Evolutionary conservation across 92 coral and sea anemone species (phyloP).

Genomic region (Zoanthus sociatus): DNA sequence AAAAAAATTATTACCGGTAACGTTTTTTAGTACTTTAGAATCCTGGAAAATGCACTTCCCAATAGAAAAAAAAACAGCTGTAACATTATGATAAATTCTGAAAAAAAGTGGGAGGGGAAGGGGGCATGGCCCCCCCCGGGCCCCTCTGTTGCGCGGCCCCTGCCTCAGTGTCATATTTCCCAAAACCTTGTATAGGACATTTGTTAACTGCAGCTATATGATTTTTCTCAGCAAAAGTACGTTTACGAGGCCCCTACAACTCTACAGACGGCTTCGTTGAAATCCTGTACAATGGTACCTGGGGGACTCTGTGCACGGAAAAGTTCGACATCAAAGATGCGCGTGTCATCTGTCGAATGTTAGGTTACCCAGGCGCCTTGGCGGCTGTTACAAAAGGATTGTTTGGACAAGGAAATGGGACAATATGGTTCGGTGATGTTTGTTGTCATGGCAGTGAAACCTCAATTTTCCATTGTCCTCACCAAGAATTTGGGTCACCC

Average conservation of each 20-base stretch:
- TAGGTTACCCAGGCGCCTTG: conserved; percentile 1
- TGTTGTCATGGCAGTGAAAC: conserved; percentile 27
- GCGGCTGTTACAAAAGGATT: conserved; percentile 9
- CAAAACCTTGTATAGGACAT: too few relatives aligned
- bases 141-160: too few relatives aligned
- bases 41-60: too few relatives aligned
- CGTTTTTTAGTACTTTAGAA: too few relatives aligned
- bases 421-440: conserved; percentile 21
- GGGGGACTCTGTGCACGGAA: conserved; percentile 24
- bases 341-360: conserved; percentile 14
- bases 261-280: conserved; percentile 26
- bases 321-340: conserved; percentile 15
- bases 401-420: conserved; percentile 18
- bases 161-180: too few relatives aligned
- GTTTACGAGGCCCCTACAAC: background rate
- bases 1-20: too few relatives aligned
- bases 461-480: conserved; percentile 3
- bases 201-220: too few relatives aligned
- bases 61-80: too few relatives aligned
- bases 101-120: too few relatives aligned
- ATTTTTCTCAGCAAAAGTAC: background rate
- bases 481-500: background rate
- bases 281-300: background rate
- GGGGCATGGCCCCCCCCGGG: too few relatives aligned
- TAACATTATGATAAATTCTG: too few relatives aligned